These are phyloP conservation scores for Drosophila paucipuncta DNA, from an alignment of 2,888 invertebrate genomes.

Conservation along the genomic window DNA sequence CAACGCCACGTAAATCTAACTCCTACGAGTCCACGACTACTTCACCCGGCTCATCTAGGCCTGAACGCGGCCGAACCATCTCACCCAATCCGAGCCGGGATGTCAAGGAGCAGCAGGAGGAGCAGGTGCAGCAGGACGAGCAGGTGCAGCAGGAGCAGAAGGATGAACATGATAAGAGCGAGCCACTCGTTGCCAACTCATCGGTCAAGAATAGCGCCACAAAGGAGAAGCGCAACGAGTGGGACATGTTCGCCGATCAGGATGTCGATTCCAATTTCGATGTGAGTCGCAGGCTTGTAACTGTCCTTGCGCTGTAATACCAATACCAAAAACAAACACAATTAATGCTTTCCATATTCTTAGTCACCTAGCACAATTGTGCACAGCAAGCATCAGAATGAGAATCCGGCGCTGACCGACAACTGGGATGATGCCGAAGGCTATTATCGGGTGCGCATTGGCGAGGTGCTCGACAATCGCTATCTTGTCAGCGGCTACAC, in stretches of 20 bases:
- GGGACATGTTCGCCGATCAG: conserved; percentile 97
- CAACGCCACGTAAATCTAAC: conserved; percentile 59
- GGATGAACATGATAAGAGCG: conserved; percentile 14
- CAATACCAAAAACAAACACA: not conserved
- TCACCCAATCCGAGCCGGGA: conserved; percentile 42
- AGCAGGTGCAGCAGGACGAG: conserved; percentile 23
- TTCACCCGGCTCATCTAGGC: conserved; percentile 53
- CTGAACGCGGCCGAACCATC: conserved; percentile 41
- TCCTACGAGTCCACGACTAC: conserved; percentile 66
- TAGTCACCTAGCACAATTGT: conserved; percentile 89
- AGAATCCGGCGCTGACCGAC: conserved; percentile 97
- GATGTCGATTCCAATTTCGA: conserved; percentile 91
- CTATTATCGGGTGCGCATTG: conserved; percentile 98
- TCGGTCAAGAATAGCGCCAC: conserved; percentile 36
- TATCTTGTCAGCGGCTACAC: conserved; percentile 99
- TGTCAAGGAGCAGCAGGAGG: conserved; percentile 4
- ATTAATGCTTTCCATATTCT: not conserved
- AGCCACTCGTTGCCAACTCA: conserved; percentile 24
- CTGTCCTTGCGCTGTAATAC: conserved; percentile 29
- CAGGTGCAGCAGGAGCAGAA: conserved; percentile 13
- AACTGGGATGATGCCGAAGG: conserved; percentile 99
- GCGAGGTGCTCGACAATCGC: conserved; percentile 95
- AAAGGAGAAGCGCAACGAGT: conserved; percentile 87
- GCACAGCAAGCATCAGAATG: conserved; percentile 87
- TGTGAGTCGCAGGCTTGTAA: conserved; percentile 86